These are phyloP conservation scores for Zeugodacus cucurbitae DNA, from an alignment of 1,140 invertebrate genomes.

Conservation along the genomic window DNA sequence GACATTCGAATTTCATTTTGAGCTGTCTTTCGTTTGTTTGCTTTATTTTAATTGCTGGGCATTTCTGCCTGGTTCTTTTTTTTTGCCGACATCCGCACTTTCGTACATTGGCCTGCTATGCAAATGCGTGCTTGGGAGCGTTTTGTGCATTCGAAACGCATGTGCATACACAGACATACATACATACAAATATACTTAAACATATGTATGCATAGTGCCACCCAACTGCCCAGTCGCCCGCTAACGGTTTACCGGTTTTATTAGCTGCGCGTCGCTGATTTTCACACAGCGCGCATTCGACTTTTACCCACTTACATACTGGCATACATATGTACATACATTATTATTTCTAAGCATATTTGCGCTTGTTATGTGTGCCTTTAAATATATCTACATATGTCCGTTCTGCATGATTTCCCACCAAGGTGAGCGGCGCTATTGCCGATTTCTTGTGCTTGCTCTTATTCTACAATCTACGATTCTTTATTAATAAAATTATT, in stretches of 20 bases:
- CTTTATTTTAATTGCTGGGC: neutral
- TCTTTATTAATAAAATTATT: neutral
- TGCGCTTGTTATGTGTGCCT: neutral
- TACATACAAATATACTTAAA: neutral
- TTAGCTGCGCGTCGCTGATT: neutral
- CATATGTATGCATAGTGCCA: neutral
- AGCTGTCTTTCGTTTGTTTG: neutral
- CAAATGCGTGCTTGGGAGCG: neutral
- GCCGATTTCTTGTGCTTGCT: neutral
- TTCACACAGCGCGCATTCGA: neutral
- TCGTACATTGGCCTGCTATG: slow-evolving; percentile 2
- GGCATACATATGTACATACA: neutral
- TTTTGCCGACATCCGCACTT: neutral
- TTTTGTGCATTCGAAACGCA: neutral
- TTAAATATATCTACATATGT: neutral
- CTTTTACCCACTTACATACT: neutral
- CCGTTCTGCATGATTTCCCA: neutral
- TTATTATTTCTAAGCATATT: neutral
- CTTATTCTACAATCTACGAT: neutral
- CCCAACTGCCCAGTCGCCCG: slow-evolving; percentile 15
- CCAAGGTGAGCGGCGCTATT: neutral
- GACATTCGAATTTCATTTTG: neutral
- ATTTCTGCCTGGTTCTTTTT: neutral
- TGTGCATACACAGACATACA: neutral
- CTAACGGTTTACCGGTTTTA: slow-evolving; percentile 18